A percentile compares a stretch with the other conserved stretches of the same genome.
Conservation (phyloP, 2,797 vertebrate genomes). For the Urophycis tenuis region DNA sequence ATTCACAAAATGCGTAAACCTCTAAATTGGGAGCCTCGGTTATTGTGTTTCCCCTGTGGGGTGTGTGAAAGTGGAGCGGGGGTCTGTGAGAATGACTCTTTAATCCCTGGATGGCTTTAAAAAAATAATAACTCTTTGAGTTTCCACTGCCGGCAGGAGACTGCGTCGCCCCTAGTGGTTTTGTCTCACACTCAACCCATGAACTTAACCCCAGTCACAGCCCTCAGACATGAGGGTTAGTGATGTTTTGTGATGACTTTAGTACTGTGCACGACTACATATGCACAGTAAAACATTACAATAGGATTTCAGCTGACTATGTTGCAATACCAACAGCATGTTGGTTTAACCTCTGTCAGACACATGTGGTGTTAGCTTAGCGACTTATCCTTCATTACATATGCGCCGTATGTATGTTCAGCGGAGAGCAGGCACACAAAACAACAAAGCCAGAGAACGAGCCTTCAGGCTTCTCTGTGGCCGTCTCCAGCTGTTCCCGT, state of each 20-base stretch:
- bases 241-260: neutral
- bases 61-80: constrained; percentile 46
- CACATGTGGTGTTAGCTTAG: neutral
- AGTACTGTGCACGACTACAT: neutral
- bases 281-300: neutral
- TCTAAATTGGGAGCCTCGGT: constrained; percentile 41
- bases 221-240: neutral
- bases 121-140: constrained; percentile 51
- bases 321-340: neutral
- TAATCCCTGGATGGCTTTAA: constrained; percentile 34
- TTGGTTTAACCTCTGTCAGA: neutral
- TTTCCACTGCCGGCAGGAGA: constrained; percentile 11
- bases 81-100: constrained; percentile 58
- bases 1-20: constrained; percentile 6
- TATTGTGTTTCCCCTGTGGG: constrained; percentile 51
- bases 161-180: neutral
- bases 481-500: no score
- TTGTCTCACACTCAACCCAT: neutral
- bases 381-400: no score
- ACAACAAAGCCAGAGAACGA: neutral
- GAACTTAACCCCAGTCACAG: neutral
- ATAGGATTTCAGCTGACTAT: neutral
- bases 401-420: no score
- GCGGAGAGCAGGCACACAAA: no score
- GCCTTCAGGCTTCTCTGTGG: neutral